phyloP scores from a whole-genome alignment of 2,797 vertebrate species.

The Phrynocephalus vlangalii region DNA sequence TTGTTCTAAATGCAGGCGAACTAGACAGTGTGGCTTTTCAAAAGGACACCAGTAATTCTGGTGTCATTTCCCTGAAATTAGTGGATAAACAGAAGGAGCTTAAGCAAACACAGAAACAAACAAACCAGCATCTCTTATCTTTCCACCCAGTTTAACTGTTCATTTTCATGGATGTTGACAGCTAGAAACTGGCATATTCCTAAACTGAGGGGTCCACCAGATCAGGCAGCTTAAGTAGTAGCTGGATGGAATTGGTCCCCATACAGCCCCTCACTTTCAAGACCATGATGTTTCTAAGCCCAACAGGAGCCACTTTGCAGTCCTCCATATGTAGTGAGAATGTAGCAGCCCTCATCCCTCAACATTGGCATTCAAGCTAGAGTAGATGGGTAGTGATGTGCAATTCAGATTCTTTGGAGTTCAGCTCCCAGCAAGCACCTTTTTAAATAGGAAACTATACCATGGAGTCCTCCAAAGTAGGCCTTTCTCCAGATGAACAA shows the following conservation, averaged over 20 bases:
- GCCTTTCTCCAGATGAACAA: too few species aligned
- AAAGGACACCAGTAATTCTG: neutral
- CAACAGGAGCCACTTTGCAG: neutral
- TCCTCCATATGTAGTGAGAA: too few species aligned
- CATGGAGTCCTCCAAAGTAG: too few species aligned
- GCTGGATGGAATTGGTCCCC: neutral
- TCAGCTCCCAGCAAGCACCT: too few species aligned
- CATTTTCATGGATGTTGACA: neutral
- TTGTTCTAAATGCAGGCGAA: neutral
- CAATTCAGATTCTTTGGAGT: too few species aligned
- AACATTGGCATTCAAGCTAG: neutral
- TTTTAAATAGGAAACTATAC: too few species aligned
- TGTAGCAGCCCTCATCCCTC: too few species aligned
- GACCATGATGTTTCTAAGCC: neutral
- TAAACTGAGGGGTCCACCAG: neutral
- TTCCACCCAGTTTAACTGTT: too few species aligned
- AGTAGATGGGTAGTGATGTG: neutral
- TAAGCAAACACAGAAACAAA: too few species aligned
- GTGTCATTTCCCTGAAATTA: neutral
- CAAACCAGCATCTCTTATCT: too few species aligned
- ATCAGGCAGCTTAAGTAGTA: neutral
- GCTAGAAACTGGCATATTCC: neutral
- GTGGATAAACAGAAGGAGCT: too few species aligned
- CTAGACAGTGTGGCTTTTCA: neutral
- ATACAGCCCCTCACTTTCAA: neutral